Conservation (phyloP, 2,113 vertebrate species). For the Microtus ochrogaster region DNA sequence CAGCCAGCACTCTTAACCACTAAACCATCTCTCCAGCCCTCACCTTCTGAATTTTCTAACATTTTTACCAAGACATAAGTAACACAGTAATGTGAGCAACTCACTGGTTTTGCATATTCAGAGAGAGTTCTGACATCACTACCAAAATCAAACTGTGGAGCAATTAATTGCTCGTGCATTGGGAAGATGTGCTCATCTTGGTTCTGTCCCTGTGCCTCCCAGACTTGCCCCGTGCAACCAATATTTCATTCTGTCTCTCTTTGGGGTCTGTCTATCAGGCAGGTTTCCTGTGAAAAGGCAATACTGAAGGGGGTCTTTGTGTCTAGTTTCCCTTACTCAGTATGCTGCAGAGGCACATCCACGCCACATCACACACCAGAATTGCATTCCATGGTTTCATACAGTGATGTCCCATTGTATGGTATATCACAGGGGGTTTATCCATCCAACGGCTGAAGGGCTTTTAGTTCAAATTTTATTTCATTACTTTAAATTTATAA, state of each 20-base stretch:
- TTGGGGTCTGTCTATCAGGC: neutral
- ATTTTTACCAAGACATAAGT: neutral
- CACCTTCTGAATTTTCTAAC: neutral
- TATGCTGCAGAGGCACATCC: neutral
- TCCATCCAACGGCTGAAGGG: neutral
- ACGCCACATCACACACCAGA: neutral
- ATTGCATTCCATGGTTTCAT: neutral
- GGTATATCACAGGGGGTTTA: neutral
- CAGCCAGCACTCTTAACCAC: neutral
- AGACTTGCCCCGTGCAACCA: neutral
- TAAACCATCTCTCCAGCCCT: neutral
- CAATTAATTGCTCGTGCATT: neutral
- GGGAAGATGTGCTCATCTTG: neutral
- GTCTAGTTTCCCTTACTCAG: neutral
- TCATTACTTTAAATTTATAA: neutral
- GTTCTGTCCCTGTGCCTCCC: neutral
- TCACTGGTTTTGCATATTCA: neutral
- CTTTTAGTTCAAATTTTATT: neutral
- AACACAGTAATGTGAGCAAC: neutral
- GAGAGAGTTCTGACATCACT: neutral
- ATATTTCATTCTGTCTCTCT: neutral
- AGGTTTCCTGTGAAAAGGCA: neutral
- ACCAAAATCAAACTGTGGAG: slow-evolving; percentile 6
- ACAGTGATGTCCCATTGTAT: neutral
- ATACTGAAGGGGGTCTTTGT: neutral